These are phyloP conservation scores for Coracopsis vasa DNA, from an alignment of 2,113 vertebrate species.

Conservation along the genomic window DNA sequence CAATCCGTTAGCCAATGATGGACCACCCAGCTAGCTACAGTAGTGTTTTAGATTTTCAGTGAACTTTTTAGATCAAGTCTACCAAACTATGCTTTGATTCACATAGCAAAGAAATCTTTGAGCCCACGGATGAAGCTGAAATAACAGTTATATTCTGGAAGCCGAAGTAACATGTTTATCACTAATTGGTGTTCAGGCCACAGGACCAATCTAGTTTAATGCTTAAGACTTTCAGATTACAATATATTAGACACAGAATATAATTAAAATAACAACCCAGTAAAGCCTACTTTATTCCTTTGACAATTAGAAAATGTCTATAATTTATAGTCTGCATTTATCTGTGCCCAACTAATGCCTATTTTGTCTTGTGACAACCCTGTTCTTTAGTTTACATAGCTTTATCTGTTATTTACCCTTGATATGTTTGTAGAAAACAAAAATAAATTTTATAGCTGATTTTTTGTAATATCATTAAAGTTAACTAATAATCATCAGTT, in stretches of 20 bases:
- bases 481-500: neutral
- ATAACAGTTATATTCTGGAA: neutral
- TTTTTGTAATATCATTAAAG: neutral
- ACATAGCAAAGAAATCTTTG: neutral
- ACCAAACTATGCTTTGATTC: neutral
- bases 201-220: neutral
- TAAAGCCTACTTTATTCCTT: neutral
- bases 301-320: neutral
- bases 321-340: neutral
- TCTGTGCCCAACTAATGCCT: neutral
- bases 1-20: neutral
- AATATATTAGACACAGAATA: neutral
- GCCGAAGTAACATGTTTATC: neutral
- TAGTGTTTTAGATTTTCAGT: neutral
- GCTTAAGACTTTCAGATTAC: neutral
- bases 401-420: neutral
- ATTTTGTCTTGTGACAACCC: neutral
- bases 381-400: neutral
- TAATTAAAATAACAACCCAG: neutral
- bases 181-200: neutral
- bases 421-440: neutral
- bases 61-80: neutral
- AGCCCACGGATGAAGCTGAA: neutral
- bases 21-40: neutral
- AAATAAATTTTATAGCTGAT: neutral